Evolutionary conservation across 2,113 vertebrate genomes (phyloP), one percentile per base, ranked within the genome.

Genomic region (Leptosomus discolor): DNA sequence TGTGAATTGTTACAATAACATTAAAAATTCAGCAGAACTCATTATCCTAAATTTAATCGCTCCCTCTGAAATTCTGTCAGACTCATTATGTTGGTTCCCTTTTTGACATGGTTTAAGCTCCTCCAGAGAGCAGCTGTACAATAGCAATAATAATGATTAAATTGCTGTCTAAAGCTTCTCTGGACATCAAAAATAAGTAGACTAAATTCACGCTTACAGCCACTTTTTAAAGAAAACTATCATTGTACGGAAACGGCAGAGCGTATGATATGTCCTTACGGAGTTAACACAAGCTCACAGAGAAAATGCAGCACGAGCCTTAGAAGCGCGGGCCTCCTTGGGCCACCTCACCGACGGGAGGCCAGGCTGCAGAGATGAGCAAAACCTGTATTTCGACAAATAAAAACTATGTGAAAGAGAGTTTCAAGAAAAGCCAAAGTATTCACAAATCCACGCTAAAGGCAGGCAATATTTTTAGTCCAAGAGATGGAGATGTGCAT

Each of bases 111-210:
- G 92, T 95, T 86, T 95, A 88, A 89, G 83, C 83, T 96, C 73
- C 95, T 96, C 88, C 88, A 92, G 95, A 97, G 92, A 97, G 71
- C 73, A 83, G 76, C 89, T 85, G 90, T 92, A 96, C 94, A 73
- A 84, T 90, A 84, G 90, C 85, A 90, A 95, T 95, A 96, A 96
- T 88, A 96, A 97, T 97, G 92, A 97, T 97, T 96, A 96, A 98
- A 96, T 96, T 95, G 91, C 94, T 96, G 85, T 95, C 96, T 97
- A 94, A 98, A 96, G 95, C 92, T 86, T 96, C 91, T 85, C 91
- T 93, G 96, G 97, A 97, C 97, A 96, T 94, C 93, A 90, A 86
- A 97, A 96, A 84, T 94, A 97, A 96, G 89, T 39, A 90, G 84
- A 77, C 70, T 95, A 82, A 93, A 96, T 70, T 91, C 92, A 94